phyloP scores from a whole-genome alignment of 2,888 invertebrate genomes.

The Linyphia triangularis region DNA sequence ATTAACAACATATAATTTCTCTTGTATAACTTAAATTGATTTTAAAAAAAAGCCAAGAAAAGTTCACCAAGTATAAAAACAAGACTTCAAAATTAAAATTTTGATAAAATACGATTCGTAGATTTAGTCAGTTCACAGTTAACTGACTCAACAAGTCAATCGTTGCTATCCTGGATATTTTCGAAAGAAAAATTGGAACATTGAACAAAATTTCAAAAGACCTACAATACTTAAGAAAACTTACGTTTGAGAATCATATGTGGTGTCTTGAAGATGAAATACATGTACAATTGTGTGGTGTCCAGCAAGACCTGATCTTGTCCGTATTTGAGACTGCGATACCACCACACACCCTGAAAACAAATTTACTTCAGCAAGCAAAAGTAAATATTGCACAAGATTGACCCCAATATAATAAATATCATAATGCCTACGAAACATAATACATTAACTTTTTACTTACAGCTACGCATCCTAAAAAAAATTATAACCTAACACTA shows the following conservation, averaged over 20 bases:
- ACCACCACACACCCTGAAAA: slow-evolving; percentile 96
- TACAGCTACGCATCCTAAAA: not conserved
- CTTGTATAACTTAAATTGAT: too few species aligned
- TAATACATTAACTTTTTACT: not conserved
- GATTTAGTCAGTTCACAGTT: too few species aligned
- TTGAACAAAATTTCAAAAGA: too few species aligned
- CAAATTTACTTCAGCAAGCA: not conserved
- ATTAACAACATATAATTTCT: too few species aligned
- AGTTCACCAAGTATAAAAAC: too few species aligned
- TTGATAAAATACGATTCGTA: too few species aligned
- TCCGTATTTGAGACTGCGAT: slow-evolving; percentile 96
- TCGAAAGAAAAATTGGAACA: too few species aligned
- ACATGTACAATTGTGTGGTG: slow-evolving; percentile 97
- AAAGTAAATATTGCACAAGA: not conserved
- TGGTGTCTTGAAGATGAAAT: slow-evolving; percentile 96
- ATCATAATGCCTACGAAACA: not conserved
- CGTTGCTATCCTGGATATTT: too few species aligned
- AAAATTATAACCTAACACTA: not conserved
- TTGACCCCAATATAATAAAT: not conserved
- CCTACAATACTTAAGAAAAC: too few species aligned
- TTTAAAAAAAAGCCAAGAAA: too few species aligned
- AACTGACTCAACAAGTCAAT: too few species aligned
- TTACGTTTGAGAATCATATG: slow-evolving; percentile 94
- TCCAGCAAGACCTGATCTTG: slow-evolving; percentile 96
- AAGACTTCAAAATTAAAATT: too few species aligned